These are phyloP conservation scores for Sebastes baramenuke DNA, from an alignment of 2,797 vertebrate species.

Conservation along the genomic window DNA sequence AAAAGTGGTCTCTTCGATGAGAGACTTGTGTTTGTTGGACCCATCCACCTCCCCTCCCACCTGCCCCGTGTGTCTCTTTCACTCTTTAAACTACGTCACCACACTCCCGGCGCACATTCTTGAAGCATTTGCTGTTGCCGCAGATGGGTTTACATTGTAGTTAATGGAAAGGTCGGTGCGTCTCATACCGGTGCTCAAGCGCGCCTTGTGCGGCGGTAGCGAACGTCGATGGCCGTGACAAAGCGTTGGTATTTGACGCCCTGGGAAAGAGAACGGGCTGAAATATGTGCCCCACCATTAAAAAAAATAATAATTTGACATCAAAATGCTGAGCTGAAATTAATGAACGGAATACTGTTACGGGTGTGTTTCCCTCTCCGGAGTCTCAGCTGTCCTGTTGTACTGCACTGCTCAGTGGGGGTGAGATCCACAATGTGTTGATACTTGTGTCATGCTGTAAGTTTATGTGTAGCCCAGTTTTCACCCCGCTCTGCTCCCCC, in stretches of 20 bases:
- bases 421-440: background rate
- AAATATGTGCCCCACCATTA: background rate
- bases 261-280: fast-evolving
- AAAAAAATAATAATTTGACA: background rate
- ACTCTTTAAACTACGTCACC: too few relatives aligned
- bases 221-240: too few relatives aligned
- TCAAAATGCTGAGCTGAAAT: background rate
- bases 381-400: slow-evolving; percentile 1
- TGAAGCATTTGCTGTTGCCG: too few relatives aligned
- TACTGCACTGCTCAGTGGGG: background rate
- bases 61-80: too few relatives aligned
- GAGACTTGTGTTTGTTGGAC: too few relatives aligned
- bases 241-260: too few relatives aligned
- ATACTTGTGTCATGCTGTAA: background rate
- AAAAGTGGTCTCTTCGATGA: too few relatives aligned
- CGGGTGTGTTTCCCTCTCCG: background rate
- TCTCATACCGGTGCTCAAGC: fast-evolving
- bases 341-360: background rate
- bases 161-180: too few relatives aligned
- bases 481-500: background rate
- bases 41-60: fast-evolving
- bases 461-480: slow-evolving; percentile 3
- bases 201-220: too few relatives aligned
- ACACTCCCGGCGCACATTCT: too few relatives aligned
- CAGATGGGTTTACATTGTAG: too few relatives aligned